Evolutionary conservation across 2,113 vertebrate genomes (phyloP), one percentile per base, ranked within the genome.

Genomic region (Sorex araneus): DNA sequence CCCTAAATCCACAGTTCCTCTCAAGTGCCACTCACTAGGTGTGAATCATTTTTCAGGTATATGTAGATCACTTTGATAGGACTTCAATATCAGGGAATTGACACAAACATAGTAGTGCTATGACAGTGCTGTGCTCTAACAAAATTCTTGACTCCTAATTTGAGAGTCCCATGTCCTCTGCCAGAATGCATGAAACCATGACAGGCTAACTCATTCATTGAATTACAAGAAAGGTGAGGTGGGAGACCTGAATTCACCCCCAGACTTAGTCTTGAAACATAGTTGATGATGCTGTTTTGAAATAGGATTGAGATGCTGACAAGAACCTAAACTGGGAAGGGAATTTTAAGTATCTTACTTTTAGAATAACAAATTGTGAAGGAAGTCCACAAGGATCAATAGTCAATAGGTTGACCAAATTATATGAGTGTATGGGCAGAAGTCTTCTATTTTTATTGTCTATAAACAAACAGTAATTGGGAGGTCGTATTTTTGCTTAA

Each of bases 381-480:
- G 36, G 18, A 79, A 67, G 12, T 66, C 81, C 43, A 19, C 21
- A 1, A 6, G 18, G 30, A 23, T 13, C 10, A 76, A 12, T 25
- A 43, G 13, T 76, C 15, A 89, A 75, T 71, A 84, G 34, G 8
- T 50, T 92, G 45, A 91, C 13, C 19, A 60, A 85, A 89, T 54
- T 73, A 63, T 32, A 43, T 15, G 5, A 3, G 69, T 28, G 75
- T 57, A 36, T 0, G 63, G 28, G 28, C 63, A 90, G 57, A 15
- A 64, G 32, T 36, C 6, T 36, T 76, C 69, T 67, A 60, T 6
- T 69, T 81, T 60, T 81, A 63, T 36, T 86, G 1, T 1, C 1
- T 45, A 10, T 54, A 83, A 45, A 36, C 15, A 87, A 67, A 45
- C 27, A 67, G 13, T 60, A 60, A 60, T 40, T n/a, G 6, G 45